These are phyloP conservation scores for Platycnemis pennipes DNA, from an alignment of 2,888 invertebrate genomes.

Conservation along the genomic window DNA sequence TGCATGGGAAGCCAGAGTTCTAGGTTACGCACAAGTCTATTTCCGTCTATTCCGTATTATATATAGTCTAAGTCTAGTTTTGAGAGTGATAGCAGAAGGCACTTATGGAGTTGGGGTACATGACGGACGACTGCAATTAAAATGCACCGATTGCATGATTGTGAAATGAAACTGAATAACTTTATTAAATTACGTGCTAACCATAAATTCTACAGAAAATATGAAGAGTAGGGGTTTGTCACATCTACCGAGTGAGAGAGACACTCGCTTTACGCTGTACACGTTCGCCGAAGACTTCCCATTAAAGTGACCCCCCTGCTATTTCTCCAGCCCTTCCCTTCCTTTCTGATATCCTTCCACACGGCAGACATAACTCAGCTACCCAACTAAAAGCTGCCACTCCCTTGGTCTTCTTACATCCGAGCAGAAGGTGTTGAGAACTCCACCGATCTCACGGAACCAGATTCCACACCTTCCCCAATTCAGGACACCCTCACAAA, in stretches of 20 bases:
- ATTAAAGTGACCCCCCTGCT: background rate
- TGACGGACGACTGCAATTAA: too few species aligned
- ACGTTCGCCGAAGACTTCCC: conserved; percentile 9
- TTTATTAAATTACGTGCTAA: background rate
- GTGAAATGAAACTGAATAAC: too few species aligned
- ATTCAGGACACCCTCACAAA: conserved; percentile 3
- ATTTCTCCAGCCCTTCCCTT: background rate
- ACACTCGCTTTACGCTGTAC: background rate
- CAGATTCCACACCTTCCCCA: background rate
- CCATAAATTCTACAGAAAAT: too few species aligned
- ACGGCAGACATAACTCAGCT: background rate
- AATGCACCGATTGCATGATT: too few species aligned
- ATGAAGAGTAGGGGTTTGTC: too few species aligned
- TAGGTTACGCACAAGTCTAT: too few species aligned
- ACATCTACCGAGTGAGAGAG: background rate
- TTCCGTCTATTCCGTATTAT: too few species aligned
- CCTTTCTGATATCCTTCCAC: background rate
- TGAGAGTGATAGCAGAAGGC: too few species aligned
- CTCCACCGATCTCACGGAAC: background rate
- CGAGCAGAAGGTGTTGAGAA: background rate
- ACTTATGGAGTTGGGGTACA: too few species aligned
- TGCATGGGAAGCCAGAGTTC: too few species aligned
- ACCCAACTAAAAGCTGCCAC: background rate
- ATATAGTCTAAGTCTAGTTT: too few species aligned
- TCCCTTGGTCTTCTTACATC: background rate